A percentile compares a stretch with the other conserved stretches of the same genome.
Conservation (phyloP, 1,140 invertebrate species). For the Apocrypta bakeri region DNA sequence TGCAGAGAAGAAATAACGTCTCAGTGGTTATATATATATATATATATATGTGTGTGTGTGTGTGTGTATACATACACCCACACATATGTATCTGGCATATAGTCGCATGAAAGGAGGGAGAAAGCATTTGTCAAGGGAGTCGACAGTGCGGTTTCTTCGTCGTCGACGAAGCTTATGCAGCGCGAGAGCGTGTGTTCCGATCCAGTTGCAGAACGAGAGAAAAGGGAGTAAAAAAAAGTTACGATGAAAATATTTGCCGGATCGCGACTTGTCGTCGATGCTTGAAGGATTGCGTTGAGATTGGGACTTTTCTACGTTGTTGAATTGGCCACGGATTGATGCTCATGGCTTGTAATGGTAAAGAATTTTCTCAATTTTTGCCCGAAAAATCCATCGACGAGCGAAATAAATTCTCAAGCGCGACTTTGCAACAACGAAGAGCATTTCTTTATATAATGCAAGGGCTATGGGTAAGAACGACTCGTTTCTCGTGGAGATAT, state of each 20-base stretch:
- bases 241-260: neutral
- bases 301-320: neutral
- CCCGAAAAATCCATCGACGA: neutral
- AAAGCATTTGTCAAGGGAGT: constrained; percentile 39
- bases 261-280: neutral
- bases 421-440: too few relatives aligned
- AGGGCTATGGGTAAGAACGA: too few relatives aligned
- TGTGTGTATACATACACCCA: too few relatives aligned
- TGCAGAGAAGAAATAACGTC: constrained; percentile 31
- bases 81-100: neutral
- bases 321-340: neutral
- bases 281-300: neutral
- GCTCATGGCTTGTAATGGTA: neutral
- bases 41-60: too few relatives aligned
- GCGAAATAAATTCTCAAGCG: too few relatives aligned
- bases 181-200: neutral
- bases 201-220: neutral
- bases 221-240: neutral
- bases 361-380: neutral
- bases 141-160: neutral
- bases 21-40: too few relatives aligned
- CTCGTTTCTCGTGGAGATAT: too few relatives aligned
- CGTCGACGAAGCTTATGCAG: neutral
- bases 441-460: too few relatives aligned
- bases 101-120: neutral